Conservation (phyloP, 2,113 vertebrate species). For the Oryzias melastigma region DNA sequence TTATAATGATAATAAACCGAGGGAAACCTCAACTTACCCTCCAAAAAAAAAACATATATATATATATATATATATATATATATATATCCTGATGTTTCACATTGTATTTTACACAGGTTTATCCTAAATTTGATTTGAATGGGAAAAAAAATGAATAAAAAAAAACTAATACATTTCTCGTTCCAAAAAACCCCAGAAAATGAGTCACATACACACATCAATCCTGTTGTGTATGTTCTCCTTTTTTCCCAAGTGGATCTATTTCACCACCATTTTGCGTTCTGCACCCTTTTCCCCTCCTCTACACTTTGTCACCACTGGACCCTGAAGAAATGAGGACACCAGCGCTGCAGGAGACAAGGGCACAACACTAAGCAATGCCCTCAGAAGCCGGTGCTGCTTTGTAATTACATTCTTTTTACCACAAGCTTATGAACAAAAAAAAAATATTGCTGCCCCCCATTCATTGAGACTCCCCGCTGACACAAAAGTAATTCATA, state of each 20-base stretch:
- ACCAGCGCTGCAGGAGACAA: constrained; percentile 5
- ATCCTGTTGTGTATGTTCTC: too few relatives aligned
- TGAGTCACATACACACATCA: too few relatives aligned
- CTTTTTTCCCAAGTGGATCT: not conserved
- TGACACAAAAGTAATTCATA: constrained; percentile 33
- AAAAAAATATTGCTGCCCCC: constrained; percentile 1
- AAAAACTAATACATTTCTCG: too few relatives aligned
- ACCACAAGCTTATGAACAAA: constrained; percentile 10
- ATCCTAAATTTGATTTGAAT: too few relatives aligned
- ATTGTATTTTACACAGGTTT: too few relatives aligned
- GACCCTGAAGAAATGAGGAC: constrained; percentile 25
- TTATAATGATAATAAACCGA: too few relatives aligned
- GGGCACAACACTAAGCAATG: constrained; percentile 9
- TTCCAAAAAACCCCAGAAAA: too few relatives aligned
- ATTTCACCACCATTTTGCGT: constrained; percentile 10
- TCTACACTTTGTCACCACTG: not conserved
- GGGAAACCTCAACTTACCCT: too few relatives aligned
- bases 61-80: too few relatives aligned
- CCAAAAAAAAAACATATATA: too few relatives aligned
- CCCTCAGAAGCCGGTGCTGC: constrained; percentile 15
- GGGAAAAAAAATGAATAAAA: too few relatives aligned
- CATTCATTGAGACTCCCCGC: constrained; percentile 16
- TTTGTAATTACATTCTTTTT: constrained; percentile 37
- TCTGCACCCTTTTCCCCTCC: constrained; percentile 1
- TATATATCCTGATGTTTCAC: too few relatives aligned